Base-by-base conservation (phyloP, 2,797 vertebrate species). In the Clarias pachynema region DNA sequence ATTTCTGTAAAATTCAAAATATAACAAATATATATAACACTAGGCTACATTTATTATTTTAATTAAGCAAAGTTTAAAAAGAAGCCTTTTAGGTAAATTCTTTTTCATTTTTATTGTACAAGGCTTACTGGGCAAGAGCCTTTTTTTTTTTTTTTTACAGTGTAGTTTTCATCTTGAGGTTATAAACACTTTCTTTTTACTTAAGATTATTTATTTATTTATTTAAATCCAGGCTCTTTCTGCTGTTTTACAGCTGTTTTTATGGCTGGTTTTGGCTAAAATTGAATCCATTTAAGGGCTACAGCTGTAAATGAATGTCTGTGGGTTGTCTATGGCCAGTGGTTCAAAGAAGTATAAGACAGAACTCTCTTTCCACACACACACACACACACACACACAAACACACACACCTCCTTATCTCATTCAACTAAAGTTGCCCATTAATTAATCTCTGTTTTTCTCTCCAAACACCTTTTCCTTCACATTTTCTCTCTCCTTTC, bases 361-460 rank as follows among this genome's bases (percentile, higher is more conserved):
- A 20, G 26, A 34, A 8, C 4, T 29, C 16, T 59, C 29, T 34
- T 31, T 20, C 40, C 68, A 73, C 79, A 3, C 53, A n/a, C 12
- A 40, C 77, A 69, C 8, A 22, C 68, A 74, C 31, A 53, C 31
- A 37, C 79, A 8, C 80, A 40, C 31, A 56, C 70, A 59, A 81
- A 69, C 77, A 63, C 79, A 53, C 22, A 26, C 62, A 26, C 59
- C 85, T 29, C 79, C 24, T 80, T 69, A 63, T 86, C 74, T 83
- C 75, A 87, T 85, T 88, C 86, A 89, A 73, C 82, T 87, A 84
- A 89, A 90, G 89, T 87, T 90, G 84, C 84, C 87, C 85, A 89
- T 91, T 90, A 92, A 91, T 91, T 90, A 91, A 91, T 91, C 91
- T 87, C 68, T 89, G 86, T 90, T 89, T 91, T 92, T 91, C 85